Evolutionary conservation across 1,140 invertebrate species (phyloP).

Genomic region (Drosophila pseudoananassae): DNA sequence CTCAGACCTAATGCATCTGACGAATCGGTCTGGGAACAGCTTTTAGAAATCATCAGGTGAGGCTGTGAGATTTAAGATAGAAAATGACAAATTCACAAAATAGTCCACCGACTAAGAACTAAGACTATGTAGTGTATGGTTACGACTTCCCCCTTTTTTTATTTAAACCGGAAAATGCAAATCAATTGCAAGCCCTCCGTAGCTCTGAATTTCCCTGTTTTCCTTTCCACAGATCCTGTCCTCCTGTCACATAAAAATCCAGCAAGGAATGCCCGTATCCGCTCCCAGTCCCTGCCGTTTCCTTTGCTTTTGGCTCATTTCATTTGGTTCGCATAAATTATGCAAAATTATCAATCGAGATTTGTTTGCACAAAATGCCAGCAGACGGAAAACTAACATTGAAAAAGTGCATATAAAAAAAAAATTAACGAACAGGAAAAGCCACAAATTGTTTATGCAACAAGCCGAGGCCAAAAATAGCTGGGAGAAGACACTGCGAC

Average conservation of each 20-base stretch:
- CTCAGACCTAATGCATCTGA: conserved; percentile 32
- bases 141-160: background rate
- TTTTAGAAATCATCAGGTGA: conserved; percentile 12
- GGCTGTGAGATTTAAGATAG: conserved; percentile 14
- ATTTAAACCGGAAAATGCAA: conserved; percentile 57
- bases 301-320: conserved; percentile 50
- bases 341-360: conserved; percentile 75
- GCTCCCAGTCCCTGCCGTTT: conserved; percentile 32
- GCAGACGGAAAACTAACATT: conserved; percentile 25
- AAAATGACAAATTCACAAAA: background rate
- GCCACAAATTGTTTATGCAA: conserved; percentile 73
- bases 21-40: conserved; percentile 23
- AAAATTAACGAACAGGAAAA: conserved; percentile 64
- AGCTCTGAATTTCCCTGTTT: background rate
- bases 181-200: conserved; percentile 47
- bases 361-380: conserved; percentile 72
- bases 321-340: conserved; percentile 70
- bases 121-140: too few species aligned
- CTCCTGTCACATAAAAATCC: conserved; percentile 58
- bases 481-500: conserved; percentile 11
- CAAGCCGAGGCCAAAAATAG: conserved; percentile 67
- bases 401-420: background rate
- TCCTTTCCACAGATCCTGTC: conserved; percentile 53
- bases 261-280: conserved; percentile 61
- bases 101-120: too few species aligned